phyloP scores from a whole-genome alignment of 2,888 invertebrate genomes.

The Stenichneumon culpator region DNA sequence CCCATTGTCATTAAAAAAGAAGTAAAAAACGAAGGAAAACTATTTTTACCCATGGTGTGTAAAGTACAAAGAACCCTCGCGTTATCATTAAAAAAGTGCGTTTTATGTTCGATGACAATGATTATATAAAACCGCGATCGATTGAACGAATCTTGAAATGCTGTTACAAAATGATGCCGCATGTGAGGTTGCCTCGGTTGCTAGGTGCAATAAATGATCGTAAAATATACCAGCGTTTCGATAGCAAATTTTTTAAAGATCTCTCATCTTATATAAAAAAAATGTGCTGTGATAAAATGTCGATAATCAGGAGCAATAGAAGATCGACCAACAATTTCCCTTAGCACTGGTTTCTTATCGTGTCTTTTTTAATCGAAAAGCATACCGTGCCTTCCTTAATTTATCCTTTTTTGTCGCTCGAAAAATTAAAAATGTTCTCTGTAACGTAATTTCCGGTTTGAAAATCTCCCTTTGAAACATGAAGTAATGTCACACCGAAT shows the following conservation, averaged over 20 bases:
- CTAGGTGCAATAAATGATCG: conserved; percentile 1
- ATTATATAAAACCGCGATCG: background rate
- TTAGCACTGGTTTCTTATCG: too few relatives aligned
- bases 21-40: background rate
- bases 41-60: background rate
- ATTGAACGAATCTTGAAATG: background rate
- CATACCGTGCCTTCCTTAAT: too few relatives aligned
- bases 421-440: too few relatives aligned
- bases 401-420: too few relatives aligned
- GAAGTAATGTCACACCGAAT: too few relatives aligned
- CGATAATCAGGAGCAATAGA: background rate
- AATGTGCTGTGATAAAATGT: background rate
- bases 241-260: background rate
- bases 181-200: background rate
- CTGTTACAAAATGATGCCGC: background rate
- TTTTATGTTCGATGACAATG: background rate
- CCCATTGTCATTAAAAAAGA: background rate
- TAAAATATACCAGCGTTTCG: background rate
- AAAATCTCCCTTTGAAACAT: too few relatives aligned
- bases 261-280: background rate
- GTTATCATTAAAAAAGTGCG: background rate
- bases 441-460: too few relatives aligned
- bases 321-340: too few relatives aligned
- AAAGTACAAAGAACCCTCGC: background rate
- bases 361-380: too few relatives aligned